These are phyloP conservation scores for Gila orcuttii DNA, from an alignment of 2,113 vertebrate genomes.

Conservation along the genomic window DNA sequence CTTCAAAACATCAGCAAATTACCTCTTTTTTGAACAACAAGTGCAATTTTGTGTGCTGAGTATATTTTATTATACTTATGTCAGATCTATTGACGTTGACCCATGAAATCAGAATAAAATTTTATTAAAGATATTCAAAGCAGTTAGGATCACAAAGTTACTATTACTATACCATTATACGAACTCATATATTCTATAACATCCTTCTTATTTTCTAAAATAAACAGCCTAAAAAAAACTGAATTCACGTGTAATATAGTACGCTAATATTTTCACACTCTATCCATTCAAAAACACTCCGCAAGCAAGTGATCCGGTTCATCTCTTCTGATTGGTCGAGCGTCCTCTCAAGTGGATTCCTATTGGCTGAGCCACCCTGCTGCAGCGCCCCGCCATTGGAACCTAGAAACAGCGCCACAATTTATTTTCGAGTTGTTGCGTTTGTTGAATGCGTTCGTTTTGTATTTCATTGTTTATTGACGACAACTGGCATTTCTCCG, in stretches of 20 bases:
- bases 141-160: not conserved
- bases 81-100: not conserved
- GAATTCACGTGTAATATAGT: not conserved
- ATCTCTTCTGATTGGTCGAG: slow-evolving; percentile 61
- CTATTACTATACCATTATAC: too few relatives aligned
- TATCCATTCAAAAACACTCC: slow-evolving; percentile 33
- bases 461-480: slow-evolving; percentile 21
- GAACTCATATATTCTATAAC: too few relatives aligned
- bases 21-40: not conserved
- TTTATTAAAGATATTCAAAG: not conserved
- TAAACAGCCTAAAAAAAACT: not conserved
- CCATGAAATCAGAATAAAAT: not conserved
- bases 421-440: slow-evolving; percentile 56
- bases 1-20: not conserved
- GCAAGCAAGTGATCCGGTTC: slow-evolving; percentile 5
- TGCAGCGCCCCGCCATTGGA: slow-evolving; percentile 67
- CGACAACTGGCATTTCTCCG: slow-evolving; percentile 23
- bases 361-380: slow-evolving; percentile 41
- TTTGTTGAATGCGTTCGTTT: slow-evolving; percentile 30
- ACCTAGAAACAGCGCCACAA: slow-evolving; percentile 74
- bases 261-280: not conserved
- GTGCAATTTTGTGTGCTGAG: not conserved
- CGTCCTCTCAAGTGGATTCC: not conserved
- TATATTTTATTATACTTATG: not conserved
- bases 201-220: not conserved